Evolutionary conservation across 2,113 vertebrate species (phyloP).

Genomic region (Alouatta palliata): DNA sequence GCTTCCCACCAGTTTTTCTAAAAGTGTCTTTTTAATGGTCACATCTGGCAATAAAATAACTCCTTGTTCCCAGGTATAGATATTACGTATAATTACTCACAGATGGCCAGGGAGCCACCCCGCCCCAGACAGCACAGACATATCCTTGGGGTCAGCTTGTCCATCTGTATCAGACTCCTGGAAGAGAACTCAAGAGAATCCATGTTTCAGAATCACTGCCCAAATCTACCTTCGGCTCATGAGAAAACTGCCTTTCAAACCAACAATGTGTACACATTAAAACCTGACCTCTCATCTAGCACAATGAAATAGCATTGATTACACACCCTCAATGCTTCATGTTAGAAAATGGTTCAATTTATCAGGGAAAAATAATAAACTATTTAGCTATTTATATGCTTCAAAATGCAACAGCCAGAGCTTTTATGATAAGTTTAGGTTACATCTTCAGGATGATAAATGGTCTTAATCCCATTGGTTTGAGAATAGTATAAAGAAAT

Average conservation of each 20-base stretch:
- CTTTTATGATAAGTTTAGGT: neutral
- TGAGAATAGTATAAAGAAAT: neutral
- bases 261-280: conserved; percentile 22
- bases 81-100: conserved; percentile 52
- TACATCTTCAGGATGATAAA: conserved; percentile 14
- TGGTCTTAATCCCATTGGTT: neutral
- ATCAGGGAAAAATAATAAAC: neutral
- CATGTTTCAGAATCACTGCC: neutral
- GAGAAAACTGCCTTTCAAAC: conserved; percentile 29
- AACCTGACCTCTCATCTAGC: neutral
- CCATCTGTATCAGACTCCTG: conserved; percentile 6
- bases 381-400: neutral
- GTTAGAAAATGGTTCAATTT: neutral
- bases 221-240: neutral
- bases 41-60: conserved; percentile 50
- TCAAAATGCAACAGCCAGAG: neutral
- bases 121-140: neutral
- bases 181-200: conserved; percentile 10
- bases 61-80: conserved; percentile 13
- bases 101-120: conserved; percentile 4
- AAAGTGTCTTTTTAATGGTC: conserved; percentile 32
- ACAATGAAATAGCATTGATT: conserved; percentile 11
- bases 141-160: neutral
- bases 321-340: neutral
- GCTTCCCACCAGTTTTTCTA: conserved; percentile 22